Conservation (phyloP, 2,797 vertebrate genomes). For the Danio tinwini region DNA sequence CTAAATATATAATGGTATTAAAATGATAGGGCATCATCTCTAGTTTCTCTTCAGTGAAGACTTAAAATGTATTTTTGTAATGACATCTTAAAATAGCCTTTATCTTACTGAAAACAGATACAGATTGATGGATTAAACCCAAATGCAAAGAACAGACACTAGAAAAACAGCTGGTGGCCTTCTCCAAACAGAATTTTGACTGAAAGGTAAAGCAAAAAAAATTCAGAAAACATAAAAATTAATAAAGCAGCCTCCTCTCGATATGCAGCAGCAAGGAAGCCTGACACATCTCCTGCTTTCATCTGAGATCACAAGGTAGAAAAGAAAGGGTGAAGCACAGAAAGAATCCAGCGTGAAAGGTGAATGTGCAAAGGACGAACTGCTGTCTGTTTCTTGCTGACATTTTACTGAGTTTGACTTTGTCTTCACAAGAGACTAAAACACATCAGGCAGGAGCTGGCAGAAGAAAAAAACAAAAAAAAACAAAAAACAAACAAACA, state of each 20-base stretch:
- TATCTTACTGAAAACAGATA: not conserved
- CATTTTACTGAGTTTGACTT: slow-evolving; percentile 26
- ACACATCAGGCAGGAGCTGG: slow-evolving; percentile 13
- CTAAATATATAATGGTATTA: not conserved
- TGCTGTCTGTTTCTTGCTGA: slow-evolving; percentile 10
- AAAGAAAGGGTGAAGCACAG: slow-evolving; percentile 17
- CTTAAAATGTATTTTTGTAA: not conserved
- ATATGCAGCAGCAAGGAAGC: not conserved
- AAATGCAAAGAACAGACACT: slow-evolving; percentile 1
- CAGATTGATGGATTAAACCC: not conserved
- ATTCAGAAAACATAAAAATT: not conserved
- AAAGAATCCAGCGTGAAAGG: slow-evolving; percentile 33
- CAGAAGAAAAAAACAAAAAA: slow-evolving; percentile 20
- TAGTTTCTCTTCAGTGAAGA: not conserved
- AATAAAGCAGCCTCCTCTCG: not conserved
- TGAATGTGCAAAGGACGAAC: slow-evolving; percentile 26
- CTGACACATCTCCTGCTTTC: slow-evolving; percentile 25
- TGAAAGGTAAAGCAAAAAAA: slow-evolving; percentile 4
- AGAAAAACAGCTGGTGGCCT: not conserved
- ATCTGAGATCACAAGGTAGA: slow-evolving; percentile 39
- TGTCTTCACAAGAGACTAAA: slow-evolving; percentile 22
- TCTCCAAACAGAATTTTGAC: not conserved
- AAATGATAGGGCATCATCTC: not conserved
- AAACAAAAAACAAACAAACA: too few relatives aligned
- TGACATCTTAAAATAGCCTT: not conserved